Conservation (phyloP, 35 echinoderm and acorn worm species). For the Ptychodera flava region DNA sequence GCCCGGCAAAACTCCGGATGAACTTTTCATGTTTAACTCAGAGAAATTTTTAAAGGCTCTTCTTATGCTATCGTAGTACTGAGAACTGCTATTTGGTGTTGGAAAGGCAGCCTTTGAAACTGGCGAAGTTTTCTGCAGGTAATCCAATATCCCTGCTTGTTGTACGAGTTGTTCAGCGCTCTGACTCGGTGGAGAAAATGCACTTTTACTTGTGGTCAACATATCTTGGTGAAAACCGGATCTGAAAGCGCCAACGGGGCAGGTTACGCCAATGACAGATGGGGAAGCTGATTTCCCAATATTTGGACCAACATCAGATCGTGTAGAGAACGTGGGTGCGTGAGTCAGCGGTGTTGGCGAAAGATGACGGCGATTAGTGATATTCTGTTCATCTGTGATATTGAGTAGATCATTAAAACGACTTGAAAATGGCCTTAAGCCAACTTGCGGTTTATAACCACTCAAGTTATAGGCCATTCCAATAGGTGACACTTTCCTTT, state of each 20-base stretch:
- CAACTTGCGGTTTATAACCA: background rate
- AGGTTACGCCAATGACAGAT: background rate
- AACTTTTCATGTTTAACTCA: background rate
- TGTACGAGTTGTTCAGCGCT: background rate
- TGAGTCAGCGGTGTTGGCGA: background rate
- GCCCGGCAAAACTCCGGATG: background rate
- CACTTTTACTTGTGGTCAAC: background rate
- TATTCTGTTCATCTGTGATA: background rate
- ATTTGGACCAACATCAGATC: background rate
- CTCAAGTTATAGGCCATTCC: background rate
- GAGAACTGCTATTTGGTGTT: background rate
- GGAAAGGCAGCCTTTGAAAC: background rate
- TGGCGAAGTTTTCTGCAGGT: background rate
- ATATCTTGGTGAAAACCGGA: background rate
- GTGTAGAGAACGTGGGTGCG: background rate
- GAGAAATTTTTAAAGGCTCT: background rate
- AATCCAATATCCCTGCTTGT: background rate
- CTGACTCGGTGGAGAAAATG: background rate
- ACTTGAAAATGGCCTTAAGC: background rate
- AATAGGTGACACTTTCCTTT: background rate
- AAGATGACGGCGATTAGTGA: background rate
- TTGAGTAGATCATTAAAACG: background rate
- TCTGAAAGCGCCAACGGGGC: background rate
- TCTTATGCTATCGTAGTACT: background rate
- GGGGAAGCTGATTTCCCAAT: background rate